Conservation (phyloP, 1,140 invertebrate genomes). For the Saccostrea echinata region DNA sequence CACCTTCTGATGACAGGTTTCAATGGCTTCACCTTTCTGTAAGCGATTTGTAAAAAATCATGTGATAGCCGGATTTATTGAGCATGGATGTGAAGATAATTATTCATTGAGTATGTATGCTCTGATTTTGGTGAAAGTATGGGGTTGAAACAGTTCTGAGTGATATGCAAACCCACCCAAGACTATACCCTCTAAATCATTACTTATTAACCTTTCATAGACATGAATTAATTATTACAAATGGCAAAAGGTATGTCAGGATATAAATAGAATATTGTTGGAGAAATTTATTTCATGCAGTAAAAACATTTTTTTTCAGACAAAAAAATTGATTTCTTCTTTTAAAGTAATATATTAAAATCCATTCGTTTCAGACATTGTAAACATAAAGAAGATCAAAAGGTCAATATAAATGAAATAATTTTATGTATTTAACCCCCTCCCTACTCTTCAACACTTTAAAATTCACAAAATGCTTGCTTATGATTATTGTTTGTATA, state of each 20-base stretch:
- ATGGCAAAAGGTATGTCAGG: no score
- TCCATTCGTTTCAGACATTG: not conserved
- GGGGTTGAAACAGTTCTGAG: not conserved
- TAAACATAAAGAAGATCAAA: no score
- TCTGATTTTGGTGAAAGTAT: not conserved
- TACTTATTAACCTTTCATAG: not conserved
- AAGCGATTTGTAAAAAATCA: constrained; percentile 57
- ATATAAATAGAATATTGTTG: no score
- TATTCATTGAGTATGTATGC: constrained; percentile 13
- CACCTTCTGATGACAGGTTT: constrained; percentile 23
- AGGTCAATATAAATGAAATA: no score
- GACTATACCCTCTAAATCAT: not conserved
- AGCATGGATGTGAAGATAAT: constrained; percentile 46
- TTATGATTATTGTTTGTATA: no score
- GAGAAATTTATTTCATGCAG: no score
- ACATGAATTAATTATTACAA: no score
- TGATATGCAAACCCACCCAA: constrained; percentile 26
- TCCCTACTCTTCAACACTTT: no score
- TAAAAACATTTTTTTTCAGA: no score
- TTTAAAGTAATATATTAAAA: not conserved
- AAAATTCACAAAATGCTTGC: no score
- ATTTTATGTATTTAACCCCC: no score
- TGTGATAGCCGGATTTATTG: constrained; percentile 57
- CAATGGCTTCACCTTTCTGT: constrained; percentile 55
- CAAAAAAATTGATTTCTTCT: not conserved